Evolutionary conservation across 2,113 vertebrate species (phyloP).

Genomic region (Haemorhous mexicanus): DNA sequence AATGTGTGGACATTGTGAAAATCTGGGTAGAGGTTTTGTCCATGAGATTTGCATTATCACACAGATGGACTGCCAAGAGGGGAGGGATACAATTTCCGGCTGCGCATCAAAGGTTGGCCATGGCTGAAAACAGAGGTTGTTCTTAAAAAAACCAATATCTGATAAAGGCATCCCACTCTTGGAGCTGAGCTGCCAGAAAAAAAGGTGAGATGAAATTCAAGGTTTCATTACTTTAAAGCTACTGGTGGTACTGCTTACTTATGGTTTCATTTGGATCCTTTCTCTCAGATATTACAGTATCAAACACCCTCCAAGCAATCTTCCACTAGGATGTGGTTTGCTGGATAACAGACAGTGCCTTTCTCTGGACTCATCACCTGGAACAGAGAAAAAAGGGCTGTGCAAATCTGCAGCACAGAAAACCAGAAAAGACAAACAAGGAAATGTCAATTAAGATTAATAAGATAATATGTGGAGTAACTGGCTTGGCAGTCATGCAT

Average conservation of each 20-base stretch:
- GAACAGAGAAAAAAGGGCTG: not conserved
- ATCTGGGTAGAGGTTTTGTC: not conserved
- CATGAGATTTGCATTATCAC: not conserved
- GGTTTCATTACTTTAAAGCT: not conserved
- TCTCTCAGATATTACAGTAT: not conserved
- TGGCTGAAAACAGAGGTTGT: not conserved
- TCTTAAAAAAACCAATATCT: not conserved
- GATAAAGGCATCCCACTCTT: not conserved
- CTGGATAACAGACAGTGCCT: not conserved
- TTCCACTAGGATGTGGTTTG: not conserved
- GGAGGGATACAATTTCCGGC: not conserved
- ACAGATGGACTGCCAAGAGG: not conserved
- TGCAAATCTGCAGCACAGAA: not conserved
- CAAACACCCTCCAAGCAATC: not conserved
- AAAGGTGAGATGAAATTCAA: not conserved
- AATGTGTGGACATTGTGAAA: not conserved
- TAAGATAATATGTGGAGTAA: not conserved
- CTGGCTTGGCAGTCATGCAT: not conserved
- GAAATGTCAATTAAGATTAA: constrained; percentile 41
- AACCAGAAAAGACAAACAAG: constrained; percentile 21
- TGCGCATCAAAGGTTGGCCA: not conserved
- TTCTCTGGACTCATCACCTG: not conserved
- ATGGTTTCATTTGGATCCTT: not conserved
- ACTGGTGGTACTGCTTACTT: not conserved
- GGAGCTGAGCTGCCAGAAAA: not conserved